phyloP scores from a whole-genome alignment of 2,113 vertebrate genomes.

The Sorex fumeus region DNA sequence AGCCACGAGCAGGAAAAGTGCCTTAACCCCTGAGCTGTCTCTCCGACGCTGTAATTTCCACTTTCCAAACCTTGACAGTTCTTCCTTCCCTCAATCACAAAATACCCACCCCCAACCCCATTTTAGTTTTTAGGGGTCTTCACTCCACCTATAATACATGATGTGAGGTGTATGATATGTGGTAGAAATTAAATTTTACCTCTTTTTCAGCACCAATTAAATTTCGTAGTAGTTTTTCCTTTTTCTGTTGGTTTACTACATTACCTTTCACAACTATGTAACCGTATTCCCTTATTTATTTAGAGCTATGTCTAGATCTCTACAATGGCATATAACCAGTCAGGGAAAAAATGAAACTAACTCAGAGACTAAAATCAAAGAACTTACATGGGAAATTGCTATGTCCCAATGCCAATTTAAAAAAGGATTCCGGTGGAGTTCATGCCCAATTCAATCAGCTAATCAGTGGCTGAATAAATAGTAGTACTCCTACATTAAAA shows the following conservation, averaged over 20 bases:
- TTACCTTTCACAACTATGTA: background rate
- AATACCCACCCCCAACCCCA: background rate
- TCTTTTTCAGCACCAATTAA: background rate
- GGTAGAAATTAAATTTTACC: background rate
- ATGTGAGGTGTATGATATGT: background rate
- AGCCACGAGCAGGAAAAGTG: too few relatives aligned
- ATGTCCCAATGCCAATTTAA: background rate
- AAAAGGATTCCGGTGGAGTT: background rate
- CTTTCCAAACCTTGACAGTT: slow-evolving; percentile 1
- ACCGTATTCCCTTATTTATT: background rate
- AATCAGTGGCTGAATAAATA: too few relatives aligned
- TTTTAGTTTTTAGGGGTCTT: background rate
- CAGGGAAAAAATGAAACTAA: background rate
- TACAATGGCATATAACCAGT: background rate
- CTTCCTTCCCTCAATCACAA: background rate
- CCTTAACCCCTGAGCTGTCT: too few relatives aligned
- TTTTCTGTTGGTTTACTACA: background rate
- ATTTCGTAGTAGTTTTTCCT: background rate
- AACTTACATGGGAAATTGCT: background rate
- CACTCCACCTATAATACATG: background rate
- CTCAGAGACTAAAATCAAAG: background rate
- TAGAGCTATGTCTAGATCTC: slow-evolving; percentile 35
- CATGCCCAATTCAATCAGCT: too few relatives aligned
- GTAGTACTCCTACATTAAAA: too few relatives aligned
- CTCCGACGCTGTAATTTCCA: background rate